These are phyloP conservation scores for Pituophis catenifer DNA, from an alignment of 2,113 vertebrate genomes.

Conservation along the genomic window DNA sequence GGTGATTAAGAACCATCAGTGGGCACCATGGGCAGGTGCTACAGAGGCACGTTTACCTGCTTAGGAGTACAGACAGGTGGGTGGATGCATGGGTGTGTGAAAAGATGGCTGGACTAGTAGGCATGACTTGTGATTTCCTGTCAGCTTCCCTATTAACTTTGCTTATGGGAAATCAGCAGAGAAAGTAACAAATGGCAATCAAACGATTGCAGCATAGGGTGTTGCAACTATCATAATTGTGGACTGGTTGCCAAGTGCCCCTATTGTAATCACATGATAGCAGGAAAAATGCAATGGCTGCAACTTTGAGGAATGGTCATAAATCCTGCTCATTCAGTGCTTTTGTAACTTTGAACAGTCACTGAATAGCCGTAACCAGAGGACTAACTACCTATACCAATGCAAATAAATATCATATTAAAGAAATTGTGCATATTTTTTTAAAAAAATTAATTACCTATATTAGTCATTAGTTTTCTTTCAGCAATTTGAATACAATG, in stretches of 20 bases:
- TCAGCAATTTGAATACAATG: background rate
- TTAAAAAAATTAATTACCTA: background rate
- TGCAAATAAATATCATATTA: background rate
- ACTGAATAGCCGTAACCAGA: background rate
- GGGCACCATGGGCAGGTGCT: background rate
- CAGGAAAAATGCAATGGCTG: background rate
- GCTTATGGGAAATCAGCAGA: background rate
- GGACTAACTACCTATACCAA: background rate
- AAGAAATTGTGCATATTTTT: background rate
- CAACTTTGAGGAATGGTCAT: background rate
- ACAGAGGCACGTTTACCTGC: background rate
- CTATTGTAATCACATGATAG: background rate
- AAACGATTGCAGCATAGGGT: background rate
- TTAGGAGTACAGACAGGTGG: background rate
- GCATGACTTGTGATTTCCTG: background rate
- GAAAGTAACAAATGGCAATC: background rate
- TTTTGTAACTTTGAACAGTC: background rate
- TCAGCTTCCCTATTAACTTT: background rate
- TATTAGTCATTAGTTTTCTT: background rate
- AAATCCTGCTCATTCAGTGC: background rate
- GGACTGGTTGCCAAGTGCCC: background rate
- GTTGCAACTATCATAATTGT: background rate
- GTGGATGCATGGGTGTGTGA: background rate
- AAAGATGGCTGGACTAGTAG: background rate
- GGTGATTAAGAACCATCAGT: background rate